Percentiles rank a stretch among this genome's conserved stretches.
Evolutionary conservation across 2,888 invertebrate genomes (phyloP).

Genomic region (Pyrrhopygopsis socrates): DNA sequence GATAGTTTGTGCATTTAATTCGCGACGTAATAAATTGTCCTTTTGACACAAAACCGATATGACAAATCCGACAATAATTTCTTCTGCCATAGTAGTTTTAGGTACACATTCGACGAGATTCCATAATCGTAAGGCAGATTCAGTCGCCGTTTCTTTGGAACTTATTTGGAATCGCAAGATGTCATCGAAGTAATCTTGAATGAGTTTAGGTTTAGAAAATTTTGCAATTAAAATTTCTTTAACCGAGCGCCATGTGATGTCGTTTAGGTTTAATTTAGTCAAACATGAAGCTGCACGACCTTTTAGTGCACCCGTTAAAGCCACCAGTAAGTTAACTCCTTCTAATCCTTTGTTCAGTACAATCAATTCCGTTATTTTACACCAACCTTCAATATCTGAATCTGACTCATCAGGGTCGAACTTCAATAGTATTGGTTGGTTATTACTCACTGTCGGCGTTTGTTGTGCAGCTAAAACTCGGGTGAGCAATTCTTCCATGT

Average conservation of each 20-base stretch:
- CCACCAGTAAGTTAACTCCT: slow-evolving; percentile 70
- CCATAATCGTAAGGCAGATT: slow-evolving; percentile 69
- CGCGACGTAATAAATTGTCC: slow-evolving; percentile 58
- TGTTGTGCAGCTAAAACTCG: slow-evolving; percentile 4
- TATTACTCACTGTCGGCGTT: slow-evolving; percentile 8
- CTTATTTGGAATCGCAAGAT: slow-evolving; percentile 72
- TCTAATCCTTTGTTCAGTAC: slow-evolving; percentile 31
- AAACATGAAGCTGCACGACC: slow-evolving; percentile 75
- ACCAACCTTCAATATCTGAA: slow-evolving; percentile 73
- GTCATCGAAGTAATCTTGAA: slow-evolving; percentile 82
- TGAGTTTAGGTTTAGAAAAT: slow-evolving; percentile 70
- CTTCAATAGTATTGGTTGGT: background rate
- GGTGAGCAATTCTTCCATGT: slow-evolving; percentile 9
- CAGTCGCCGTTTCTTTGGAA: slow-evolving; percentile 63
- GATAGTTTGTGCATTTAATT: slow-evolving; percentile 54
- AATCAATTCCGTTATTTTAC: slow-evolving; percentile 56
- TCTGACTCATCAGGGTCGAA: slow-evolving; percentile 74
- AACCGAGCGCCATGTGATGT: slow-evolving; percentile 59
- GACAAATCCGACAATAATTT: slow-evolving; percentile 61
- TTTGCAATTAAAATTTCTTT: slow-evolving; percentile 63
- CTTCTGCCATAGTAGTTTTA: slow-evolving; percentile 55
- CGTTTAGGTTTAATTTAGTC: slow-evolving; percentile 61
- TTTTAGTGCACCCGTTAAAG: slow-evolving; percentile 65
- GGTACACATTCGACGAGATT: slow-evolving; percentile 57
- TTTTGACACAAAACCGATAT: slow-evolving; percentile 48